Conservation (phyloP, 2,113 vertebrate genomes). For the Caranx melampygus region DNA sequence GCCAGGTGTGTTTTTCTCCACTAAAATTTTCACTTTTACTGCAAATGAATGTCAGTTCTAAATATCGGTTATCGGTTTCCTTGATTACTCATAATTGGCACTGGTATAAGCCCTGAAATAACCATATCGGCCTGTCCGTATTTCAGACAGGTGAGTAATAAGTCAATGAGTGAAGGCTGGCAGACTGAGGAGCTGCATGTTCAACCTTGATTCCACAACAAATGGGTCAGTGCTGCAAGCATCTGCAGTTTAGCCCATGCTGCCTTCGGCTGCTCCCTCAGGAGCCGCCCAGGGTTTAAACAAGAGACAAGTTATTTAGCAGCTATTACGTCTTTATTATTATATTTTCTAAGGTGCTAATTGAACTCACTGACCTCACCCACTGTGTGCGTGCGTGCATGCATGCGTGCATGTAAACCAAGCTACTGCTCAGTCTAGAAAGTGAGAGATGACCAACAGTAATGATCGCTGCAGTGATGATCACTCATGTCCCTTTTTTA, state of each 20-base stretch:
- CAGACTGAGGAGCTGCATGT: conserved; percentile 6
- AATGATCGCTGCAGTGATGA: background rate
- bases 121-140: too few relatives aligned
- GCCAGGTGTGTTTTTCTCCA: too few relatives aligned
- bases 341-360: conserved; percentile 23
- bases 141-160: background rate
- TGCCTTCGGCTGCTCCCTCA: conserved; percentile 1
- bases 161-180: background rate
- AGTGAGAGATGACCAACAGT: background rate
- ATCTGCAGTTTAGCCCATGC: conserved; percentile 34
- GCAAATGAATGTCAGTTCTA: too few relatives aligned
- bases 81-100: too few relatives aligned
- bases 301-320: background rate
- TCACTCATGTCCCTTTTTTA: background rate
- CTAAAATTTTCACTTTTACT: too few relatives aligned
- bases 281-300: background rate
- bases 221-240: conserved; percentile 23
- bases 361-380: conserved; percentile 15
- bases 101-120: too few relatives aligned
- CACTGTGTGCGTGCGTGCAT: background rate
- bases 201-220: background rate
- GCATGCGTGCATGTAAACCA: too few relatives aligned
- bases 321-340: conserved; percentile 17
- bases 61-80: too few relatives aligned
- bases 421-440: background rate